phyloP scores from a whole-genome alignment of 1,140 invertebrate genomes.

The Oedothorax gibbosus region DNA sequence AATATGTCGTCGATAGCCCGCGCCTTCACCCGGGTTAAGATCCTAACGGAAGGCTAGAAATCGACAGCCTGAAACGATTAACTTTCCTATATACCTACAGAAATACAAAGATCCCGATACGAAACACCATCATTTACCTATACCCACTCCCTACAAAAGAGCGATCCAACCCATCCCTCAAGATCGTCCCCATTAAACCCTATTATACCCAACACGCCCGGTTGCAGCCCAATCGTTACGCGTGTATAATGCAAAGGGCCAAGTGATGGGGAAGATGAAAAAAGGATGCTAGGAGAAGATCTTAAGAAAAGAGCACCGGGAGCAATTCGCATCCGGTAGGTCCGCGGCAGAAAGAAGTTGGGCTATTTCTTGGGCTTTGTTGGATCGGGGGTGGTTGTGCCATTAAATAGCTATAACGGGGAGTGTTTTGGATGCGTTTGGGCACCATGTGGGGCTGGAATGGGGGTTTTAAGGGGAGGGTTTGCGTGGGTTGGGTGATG shows the following conservation, averaged over 20 bases:
- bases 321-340: constrained; percentile 10
- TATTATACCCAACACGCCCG: constrained; percentile 11
- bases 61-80: too few species aligned
- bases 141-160: neutral
- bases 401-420: constrained; percentile 32
- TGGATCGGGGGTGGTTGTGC: neutral
- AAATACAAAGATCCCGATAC: neutral
- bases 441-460: neutral
- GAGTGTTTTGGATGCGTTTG: constrained; percentile 28
- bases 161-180: neutral
- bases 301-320: constrained; percentile 4
- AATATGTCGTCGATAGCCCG: too few species aligned
- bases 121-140: neutral
- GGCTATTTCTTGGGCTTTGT: constrained; percentile 29
- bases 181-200: constrained; percentile 14
- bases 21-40: too few species aligned
- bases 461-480: constrained; percentile 9
- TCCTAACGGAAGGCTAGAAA: too few species aligned
- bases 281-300: neutral
- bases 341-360: constrained; percentile 13
- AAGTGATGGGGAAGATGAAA: constrained; percentile 31
- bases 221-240: constrained; percentile 3
- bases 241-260: constrained; percentile 9
- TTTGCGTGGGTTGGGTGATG: neutral
- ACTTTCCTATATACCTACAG: too few species aligned